Base-by-base conservation (phyloP, 2,113 vertebrate genomes). In the Pavo muticus region DNA sequence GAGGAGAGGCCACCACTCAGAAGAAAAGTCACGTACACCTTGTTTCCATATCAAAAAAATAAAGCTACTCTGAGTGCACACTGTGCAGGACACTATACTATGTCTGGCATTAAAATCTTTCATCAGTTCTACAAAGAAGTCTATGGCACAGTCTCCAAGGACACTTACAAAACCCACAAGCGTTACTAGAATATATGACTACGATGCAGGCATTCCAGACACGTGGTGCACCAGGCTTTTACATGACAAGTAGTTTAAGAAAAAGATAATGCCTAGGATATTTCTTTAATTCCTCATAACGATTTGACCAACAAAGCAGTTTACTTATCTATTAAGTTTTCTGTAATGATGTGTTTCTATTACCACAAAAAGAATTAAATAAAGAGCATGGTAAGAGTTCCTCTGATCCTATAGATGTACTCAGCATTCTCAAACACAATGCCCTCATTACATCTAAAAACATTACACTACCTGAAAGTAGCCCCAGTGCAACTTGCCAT, bases 141-240 rank as follows among this genome's bases (percentile, higher is more conserved):
- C 40, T 20, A 8, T 1, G 56, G 48, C 60, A 83, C 30, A 39
- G n/a, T 40, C 27, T 61, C n/a, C 60, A 86, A 2, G 2, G 23
- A 35, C 91, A 63, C 42, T 74, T 47, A 18, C 0, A 2, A 69
- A 83, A 44, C 8, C 9, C 0, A 0, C 11, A 44, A 61, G 20
- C 45, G 20, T 25, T 40, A 79, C 5, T 48, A 45, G 71, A 80
- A 54, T 11, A 85, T 4, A 10, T 59, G 37, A 80, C 11, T 3
- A 67, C 0, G 0, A 2, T 1, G 2, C 2, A 48, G 81, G 48
- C 30, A 76, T 24, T 85, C 30, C 11, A 35, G 37, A 27, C 5
- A 35, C 14, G 8, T 11, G 30, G 30, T 42, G 30, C 48, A 56
- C 42, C 50, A 83, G 11, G 42, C 56, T 74, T 47, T 44, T 52